phyloP scores from a whole-genome alignment of 2,113 vertebrate species.

The Tragulus kanchil region DNA sequence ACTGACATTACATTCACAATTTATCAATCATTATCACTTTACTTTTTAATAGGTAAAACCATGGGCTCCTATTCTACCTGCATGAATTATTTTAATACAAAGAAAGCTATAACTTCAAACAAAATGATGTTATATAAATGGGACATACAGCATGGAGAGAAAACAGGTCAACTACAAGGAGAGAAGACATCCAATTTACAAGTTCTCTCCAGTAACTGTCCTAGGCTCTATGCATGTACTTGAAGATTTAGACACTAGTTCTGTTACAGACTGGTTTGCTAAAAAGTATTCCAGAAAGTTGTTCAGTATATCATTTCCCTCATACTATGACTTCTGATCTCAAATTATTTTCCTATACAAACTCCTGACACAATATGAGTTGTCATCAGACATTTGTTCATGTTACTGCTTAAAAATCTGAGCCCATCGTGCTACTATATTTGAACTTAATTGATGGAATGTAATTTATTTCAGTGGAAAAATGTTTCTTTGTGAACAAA shows the following conservation, averaged over 20 bases:
- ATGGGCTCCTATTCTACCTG: neutral
- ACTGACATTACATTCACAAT: neutral
- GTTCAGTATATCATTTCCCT: neutral
- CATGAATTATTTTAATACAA: neutral
- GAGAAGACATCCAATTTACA: neutral
- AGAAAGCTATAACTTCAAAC: neutral
- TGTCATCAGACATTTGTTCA: neutral
- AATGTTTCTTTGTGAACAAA: slow-evolving; percentile 23
- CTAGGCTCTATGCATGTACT: neutral
- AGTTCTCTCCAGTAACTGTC: neutral
- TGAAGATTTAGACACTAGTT: neutral
- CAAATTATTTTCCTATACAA: neutral
- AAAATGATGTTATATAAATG: neutral
- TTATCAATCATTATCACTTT: neutral
- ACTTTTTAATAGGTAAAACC: slow-evolving; percentile 33
- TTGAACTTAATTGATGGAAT: neutral
- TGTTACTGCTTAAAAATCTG: neutral
- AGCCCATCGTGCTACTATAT: neutral
- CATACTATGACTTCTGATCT: neutral
- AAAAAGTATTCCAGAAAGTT: neutral
- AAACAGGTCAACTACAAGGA: neutral
- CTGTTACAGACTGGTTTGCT: neutral
- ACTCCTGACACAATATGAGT: neutral
- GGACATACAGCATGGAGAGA: neutral
- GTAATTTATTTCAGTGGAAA: neutral